Percentiles rank a stretch among this genome's conserved stretches.
Conservation (phyloP, 2,888 invertebrate species). For the Drosophila hawaiiensis region DNA sequence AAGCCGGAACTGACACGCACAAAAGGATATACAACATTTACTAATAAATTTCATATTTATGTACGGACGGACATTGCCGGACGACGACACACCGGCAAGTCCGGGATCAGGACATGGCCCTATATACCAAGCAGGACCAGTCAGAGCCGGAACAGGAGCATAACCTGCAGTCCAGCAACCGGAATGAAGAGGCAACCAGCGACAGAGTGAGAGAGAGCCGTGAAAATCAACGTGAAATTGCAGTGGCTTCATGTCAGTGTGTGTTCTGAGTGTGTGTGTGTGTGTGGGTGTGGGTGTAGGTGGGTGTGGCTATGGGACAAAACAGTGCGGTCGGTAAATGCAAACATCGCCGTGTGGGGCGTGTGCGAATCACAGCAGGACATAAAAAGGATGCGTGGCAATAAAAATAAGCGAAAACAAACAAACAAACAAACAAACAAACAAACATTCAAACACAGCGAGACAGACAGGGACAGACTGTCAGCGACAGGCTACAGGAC, state of each 20-base stretch:
- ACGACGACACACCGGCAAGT: constrained; percentile 8
- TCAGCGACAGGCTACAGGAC: constrained; percentile 39
- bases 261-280: constrained; percentile 2
- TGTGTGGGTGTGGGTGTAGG: constrained; percentile 11
- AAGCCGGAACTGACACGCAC: constrained; percentile 78
- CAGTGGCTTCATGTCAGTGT: constrained; percentile 8
- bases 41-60: constrained; percentile 82
- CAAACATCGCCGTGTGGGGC: constrained; percentile 49
- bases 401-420: constrained; percentile 70
- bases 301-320: constrained; percentile 43
- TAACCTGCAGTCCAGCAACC: not conserved
- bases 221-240: constrained; percentile 57
- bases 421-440: constrained; percentile 44
- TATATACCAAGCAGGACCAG: not conserved
- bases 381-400: constrained; percentile 72
- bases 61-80: constrained; percentile 63
- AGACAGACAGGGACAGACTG: constrained; percentile 23
- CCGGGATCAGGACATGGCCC: constrained; percentile 17
- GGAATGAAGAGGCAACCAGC: not conserved
- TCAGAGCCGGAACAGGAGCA: not conserved
- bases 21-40: constrained; percentile 79
- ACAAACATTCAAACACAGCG: constrained; percentile 11
- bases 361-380: constrained; percentile 68
- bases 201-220: not conserved
- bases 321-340: constrained; percentile 61